phyloP scores from a whole-genome alignment of 2,797 vertebrate genomes.

The Hydrolagus colliei region DNA sequence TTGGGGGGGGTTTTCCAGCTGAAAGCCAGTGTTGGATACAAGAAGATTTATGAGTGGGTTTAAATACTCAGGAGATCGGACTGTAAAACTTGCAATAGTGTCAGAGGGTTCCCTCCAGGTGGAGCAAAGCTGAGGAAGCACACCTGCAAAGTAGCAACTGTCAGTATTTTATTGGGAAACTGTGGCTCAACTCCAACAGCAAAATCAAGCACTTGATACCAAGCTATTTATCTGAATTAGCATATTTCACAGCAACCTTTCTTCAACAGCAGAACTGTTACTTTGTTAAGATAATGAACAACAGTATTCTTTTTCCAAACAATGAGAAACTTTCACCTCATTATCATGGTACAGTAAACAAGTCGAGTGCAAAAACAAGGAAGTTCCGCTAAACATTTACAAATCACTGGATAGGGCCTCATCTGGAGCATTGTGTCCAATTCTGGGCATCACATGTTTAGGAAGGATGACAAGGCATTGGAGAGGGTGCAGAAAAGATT shows the following conservation, averaged over 20 bases:
- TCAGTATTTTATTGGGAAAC: neutral
- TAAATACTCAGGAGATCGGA: too few relatives aligned
- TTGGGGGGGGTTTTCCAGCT: too few relatives aligned
- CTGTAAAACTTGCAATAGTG: too few relatives aligned
- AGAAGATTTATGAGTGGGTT: too few relatives aligned
- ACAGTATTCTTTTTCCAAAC: neutral
- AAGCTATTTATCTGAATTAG: neutral
- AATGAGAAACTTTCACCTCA: neutral
- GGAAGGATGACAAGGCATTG: too few relatives aligned
- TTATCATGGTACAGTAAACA: neutral
- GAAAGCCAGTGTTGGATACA: too few relatives aligned
- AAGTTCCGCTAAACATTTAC: too few relatives aligned
- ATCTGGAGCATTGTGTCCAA: too few relatives aligned
- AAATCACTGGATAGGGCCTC: too few relatives aligned
- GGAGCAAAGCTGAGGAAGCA: neutral
- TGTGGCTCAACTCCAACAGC: neutral
- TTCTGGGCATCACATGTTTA: too few relatives aligned
- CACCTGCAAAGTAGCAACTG: neutral
- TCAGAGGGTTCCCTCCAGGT: neutral
- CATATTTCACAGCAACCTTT: neutral
- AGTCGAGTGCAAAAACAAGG: too few relatives aligned
- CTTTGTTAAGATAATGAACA: constrained; percentile 14
- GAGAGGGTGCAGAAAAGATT: too few relatives aligned
- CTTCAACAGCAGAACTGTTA: neutral
- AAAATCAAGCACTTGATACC: neutral